Conservation (phyloP, 2,797 vertebrate genomes). For the Columba guinea region DNA sequence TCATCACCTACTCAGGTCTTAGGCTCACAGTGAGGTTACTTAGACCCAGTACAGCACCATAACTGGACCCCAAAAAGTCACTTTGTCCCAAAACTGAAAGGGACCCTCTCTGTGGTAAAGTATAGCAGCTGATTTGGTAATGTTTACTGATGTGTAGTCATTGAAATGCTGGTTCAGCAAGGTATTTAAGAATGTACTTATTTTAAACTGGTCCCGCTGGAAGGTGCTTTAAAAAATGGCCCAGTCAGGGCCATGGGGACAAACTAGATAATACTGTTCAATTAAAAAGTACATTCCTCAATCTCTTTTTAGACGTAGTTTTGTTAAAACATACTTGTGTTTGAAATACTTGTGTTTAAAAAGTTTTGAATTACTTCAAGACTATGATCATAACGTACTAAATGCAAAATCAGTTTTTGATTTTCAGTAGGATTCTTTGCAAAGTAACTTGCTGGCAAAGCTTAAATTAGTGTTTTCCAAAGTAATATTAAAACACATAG, state of each 20-base stretch:
- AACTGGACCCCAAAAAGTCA: rapidly evolving
- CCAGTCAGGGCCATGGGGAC: not conserved
- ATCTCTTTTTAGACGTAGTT: not conserved
- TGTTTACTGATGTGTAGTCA: not conserved
- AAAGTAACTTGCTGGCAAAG: not conserved
- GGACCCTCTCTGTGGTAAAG: not conserved
- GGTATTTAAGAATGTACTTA: not conserved
- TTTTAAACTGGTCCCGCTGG: not conserved
- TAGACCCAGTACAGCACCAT: not conserved
- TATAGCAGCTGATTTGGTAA: not conserved
- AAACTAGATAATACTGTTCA: not conserved
- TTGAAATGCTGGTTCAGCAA: not conserved
- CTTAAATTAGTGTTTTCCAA: not conserved
- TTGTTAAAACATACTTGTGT: not conserved
- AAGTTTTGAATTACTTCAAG: not conserved
- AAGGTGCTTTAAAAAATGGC: not conserved
- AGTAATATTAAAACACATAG: not conserved
- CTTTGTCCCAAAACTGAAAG: not conserved
- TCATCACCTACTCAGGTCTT: not conserved
- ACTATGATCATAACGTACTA: not conserved
- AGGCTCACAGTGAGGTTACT: not conserved
- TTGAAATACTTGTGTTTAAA: not conserved
- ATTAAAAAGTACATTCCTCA: not conserved
- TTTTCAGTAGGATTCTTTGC: not conserved
- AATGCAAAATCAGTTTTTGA: not conserved